Evolutionary conservation across 2,113 vertebrate species (phyloP).

Genomic region (Limnothrissa miodon): DNA sequence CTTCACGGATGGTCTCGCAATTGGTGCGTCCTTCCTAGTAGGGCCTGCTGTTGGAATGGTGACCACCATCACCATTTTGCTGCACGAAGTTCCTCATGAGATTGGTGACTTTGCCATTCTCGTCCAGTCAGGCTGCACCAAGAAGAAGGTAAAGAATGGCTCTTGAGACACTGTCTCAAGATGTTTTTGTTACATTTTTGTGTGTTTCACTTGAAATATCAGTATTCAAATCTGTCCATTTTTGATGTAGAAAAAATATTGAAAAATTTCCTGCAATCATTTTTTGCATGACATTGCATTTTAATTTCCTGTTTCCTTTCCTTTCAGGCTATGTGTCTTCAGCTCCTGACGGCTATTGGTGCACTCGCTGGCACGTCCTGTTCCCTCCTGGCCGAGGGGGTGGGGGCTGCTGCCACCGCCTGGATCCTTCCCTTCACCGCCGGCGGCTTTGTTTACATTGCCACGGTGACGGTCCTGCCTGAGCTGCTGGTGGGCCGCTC

Average conservation of each 20-base stretch:
- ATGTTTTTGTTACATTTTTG: background rate
- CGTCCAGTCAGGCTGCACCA: slow-evolving; percentile 89
- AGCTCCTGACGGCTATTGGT: slow-evolving; percentile 85
- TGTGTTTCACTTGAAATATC: too few relatives aligned
- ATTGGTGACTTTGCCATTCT: slow-evolving; percentile 94
- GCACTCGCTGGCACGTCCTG: slow-evolving; percentile 84
- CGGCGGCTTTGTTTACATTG: slow-evolving; percentile 89
- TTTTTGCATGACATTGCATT: background rate
- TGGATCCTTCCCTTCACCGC: slow-evolving; percentile 93
- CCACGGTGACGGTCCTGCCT: slow-evolving; percentile 86
- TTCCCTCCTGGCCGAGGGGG: slow-evolving; percentile 85
- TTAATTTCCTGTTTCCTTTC: background rate
- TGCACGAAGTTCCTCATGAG: slow-evolving; percentile 91
- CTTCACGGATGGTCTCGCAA: slow-evolving; percentile 87
- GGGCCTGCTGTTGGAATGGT: slow-evolving; percentile 75
- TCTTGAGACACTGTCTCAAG: background rate
- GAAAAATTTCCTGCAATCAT: too few relatives aligned
- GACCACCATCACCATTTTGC: slow-evolving; percentile 87
- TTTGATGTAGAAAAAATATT: too few relatives aligned
- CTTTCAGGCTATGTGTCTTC: slow-evolving; percentile 85
- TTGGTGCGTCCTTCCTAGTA: slow-evolving; percentile 88
- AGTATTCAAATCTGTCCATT: too few relatives aligned
- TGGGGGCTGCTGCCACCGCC: slow-evolving; percentile 77
- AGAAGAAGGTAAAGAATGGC: slow-evolving; percentile 74
- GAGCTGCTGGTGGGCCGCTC: slow-evolving; percentile 83